Percentiles rank a stretch among this genome's conserved stretches.
Conservation (phyloP, 2,888 invertebrate genomes). For the Ecliptopera silaceata region DNA sequence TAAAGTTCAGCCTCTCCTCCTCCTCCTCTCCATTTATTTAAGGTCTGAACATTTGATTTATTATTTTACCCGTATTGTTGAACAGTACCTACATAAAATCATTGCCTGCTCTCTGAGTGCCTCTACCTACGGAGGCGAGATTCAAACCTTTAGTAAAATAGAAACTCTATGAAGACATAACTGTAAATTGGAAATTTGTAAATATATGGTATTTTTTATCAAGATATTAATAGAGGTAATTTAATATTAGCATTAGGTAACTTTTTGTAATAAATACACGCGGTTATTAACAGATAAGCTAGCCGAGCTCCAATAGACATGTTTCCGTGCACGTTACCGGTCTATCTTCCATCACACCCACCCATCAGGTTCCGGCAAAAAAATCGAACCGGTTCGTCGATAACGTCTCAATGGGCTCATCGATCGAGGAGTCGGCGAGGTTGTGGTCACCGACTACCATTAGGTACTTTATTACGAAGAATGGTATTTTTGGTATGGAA, state of each 20-base stretch:
- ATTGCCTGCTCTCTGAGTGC: neutral
- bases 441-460: neutral
- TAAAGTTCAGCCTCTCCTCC: slow-evolving; percentile 1
- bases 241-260: neutral
- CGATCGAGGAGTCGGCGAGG: slow-evolving; percentile 11
- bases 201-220: neutral
- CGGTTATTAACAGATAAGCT: neutral
- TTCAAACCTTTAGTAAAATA: slow-evolving; percentile 1
- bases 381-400: slow-evolving; percentile 18
- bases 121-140: slow-evolving; percentile 2
- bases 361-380: slow-evolving; percentile 10
- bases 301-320: slow-evolving; percentile 12
- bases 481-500: no score
- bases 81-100: neutral
- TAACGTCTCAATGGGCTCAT: slow-evolving; percentile 22
- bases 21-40: slow-evolving; percentile 1
- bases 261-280: no score
- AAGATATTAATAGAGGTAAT: neutral
- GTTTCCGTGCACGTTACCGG: slow-evolving; percentile 10
- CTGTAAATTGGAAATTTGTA: neutral
- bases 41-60: slow-evolving; percentile 11
- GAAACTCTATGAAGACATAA: slow-evolving; percentile 3
- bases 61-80: slow-evolving; percentile 4
- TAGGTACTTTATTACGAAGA: no score
- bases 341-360: neutral